phyloP scores from a whole-genome alignment of 1,140 invertebrate species.

The Drosophila lacertosa region DNA sequence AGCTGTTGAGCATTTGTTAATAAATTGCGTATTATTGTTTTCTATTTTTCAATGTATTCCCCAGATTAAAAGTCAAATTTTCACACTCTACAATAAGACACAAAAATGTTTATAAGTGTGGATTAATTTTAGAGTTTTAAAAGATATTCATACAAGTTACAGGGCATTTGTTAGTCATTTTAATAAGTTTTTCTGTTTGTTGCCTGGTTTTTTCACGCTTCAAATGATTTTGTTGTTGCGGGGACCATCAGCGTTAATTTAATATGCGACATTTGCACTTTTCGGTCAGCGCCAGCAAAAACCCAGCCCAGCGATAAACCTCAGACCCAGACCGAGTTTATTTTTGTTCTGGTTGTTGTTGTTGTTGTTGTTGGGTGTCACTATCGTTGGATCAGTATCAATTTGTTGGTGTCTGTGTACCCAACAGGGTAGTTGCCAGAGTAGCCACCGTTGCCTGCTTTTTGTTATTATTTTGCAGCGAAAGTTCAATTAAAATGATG shows the following conservation, averaged over 20 bases:
- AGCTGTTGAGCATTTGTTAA: no score
- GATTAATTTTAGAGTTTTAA: no score
- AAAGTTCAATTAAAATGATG: conserved; percentile 68
- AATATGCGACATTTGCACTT: conserved; percentile 80
- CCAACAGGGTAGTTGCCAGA: no score
- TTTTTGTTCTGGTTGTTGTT: conserved; percentile 10
- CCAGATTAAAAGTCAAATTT: no score
- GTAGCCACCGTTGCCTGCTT: conserved; percentile 3
- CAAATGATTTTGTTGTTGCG: conserved; percentile 48
- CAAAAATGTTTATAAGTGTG: no score
- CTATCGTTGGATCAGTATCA: conserved; percentile 13
- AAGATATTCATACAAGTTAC: no score
- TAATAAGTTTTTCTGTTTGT: conserved; percentile 4
- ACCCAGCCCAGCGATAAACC: conserved; percentile 15
- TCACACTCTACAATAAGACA: no score
- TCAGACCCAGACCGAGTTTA: not conserved
- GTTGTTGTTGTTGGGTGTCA: conserved; percentile 15
- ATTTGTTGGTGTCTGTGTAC: conserved; percentile 12
- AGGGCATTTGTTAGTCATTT: conserved; percentile 5
- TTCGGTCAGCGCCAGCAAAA: conserved; percentile 48
- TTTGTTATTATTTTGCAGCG: conserved; percentile 35
- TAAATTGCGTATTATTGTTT: no score
- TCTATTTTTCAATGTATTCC: no score
- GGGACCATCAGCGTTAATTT: conserved; percentile 67
- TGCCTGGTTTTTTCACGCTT: conserved; percentile 50